Evolutionary conservation across 2,113 vertebrate genomes (phyloP), one percentile per base, ranked within the genome.

Genomic region (rat (Rattus norvegicus)): DNA sequence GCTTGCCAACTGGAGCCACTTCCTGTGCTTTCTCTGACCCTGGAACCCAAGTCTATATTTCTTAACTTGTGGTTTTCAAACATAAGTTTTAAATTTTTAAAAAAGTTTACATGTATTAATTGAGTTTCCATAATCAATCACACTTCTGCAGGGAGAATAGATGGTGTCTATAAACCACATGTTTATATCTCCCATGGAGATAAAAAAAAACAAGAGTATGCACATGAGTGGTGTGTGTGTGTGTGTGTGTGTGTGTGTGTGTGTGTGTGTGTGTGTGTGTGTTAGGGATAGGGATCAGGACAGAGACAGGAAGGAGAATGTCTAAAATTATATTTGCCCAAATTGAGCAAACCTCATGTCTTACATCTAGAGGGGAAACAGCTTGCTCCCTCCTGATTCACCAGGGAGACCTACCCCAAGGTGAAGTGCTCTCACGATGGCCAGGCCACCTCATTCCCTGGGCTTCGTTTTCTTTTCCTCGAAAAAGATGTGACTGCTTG

Each of bases 401-500:
- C 52, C 3, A 91, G 80, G 69, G 54, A 49, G 52, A 54, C n/a
- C 49, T 56, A 49, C 22, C 65, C 49, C 79, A 52, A 39, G 88
- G 73, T n/a, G 33, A 91, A 96, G 65, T 13, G 28, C 11, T 67
- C 65, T 67, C 4, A 33, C 4, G 28, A 30, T 13, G 28, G 28
- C 28, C 43, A 24, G 39, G 20, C 20, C 39, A 26, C 39, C n/a
- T 75, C n/a, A 33, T 69, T 33, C n/a, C 69, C 36, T 70, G 69
- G 56, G 13, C 43, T 70, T 49, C 28, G 70, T 54, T 61, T 93
- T 94, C 90, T 91, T 86, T 95, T 97, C 80, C 80, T 86, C 80
- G 75, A 94, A 88, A 93, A 72, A 0, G 47, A 83, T 3, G 12
- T 10, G 19, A n/a, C 26, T 39, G 36, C 52, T 61, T 19, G 6